phyloP scores from a whole-genome alignment of 2,888 invertebrate genomes.

The Quadroppia sp. region DNA sequence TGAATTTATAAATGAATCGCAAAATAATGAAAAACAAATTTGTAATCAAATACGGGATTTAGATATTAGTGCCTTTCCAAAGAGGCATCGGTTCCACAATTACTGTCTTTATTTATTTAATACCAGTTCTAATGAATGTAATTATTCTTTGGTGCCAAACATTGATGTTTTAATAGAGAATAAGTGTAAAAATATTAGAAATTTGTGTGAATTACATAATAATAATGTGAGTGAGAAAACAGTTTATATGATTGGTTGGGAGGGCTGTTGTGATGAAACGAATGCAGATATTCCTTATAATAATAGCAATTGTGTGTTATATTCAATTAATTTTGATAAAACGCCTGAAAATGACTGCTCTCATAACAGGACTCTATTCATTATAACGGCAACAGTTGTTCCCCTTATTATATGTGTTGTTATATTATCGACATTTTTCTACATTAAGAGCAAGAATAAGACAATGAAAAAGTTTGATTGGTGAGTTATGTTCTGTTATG shows the following conservation, averaged over 20 bases:
- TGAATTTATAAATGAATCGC: background rate
- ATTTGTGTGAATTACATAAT: background rate
- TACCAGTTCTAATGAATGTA: background rate
- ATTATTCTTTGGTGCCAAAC: background rate
- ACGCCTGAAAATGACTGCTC: background rate
- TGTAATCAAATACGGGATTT: too few relatives aligned
- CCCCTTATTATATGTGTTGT: background rate
- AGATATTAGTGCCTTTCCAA: too few relatives aligned
- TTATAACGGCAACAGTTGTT: slow-evolving; percentile 1
- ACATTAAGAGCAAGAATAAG: background rate
- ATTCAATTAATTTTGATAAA: background rate
- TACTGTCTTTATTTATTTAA: too few relatives aligned
- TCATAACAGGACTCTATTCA: background rate
- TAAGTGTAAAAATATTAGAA: background rate
- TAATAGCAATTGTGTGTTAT: background rate
- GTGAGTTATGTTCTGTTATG: background rate
- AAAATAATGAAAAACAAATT: too few relatives aligned
- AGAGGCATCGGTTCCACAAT: too few relatives aligned
- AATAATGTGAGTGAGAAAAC: background rate
- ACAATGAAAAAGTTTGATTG: slow-evolving; percentile 16
- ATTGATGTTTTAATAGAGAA: background rate
- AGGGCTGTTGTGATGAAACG: background rate
- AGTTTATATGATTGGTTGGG: background rate
- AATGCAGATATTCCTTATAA: background rate
- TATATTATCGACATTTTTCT: background rate